Conservation (phyloP, 2,797 vertebrate species). For the Fistularia commersonii region DNA sequence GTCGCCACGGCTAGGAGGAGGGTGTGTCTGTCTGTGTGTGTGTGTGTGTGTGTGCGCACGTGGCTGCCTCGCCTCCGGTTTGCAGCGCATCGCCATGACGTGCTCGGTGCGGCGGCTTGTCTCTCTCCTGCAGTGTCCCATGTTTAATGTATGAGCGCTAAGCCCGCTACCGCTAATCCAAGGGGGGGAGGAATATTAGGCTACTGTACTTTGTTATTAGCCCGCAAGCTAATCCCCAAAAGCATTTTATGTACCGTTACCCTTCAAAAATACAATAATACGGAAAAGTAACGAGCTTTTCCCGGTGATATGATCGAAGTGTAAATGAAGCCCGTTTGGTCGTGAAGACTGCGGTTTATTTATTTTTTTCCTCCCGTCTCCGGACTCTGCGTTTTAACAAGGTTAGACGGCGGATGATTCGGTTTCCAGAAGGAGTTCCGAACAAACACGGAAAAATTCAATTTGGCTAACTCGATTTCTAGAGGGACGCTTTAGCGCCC, state of each 20-base stretch:
- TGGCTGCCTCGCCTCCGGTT: constrained; percentile 17
- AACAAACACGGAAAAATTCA: too few species aligned
- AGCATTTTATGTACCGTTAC: constrained; percentile 18
- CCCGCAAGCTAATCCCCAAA: constrained; percentile 44
- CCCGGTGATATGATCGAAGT: neutral
- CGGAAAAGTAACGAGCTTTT: neutral
- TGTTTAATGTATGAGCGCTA: constrained; percentile 67
- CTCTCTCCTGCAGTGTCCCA: constrained; percentile 40
- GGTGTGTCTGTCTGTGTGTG: constrained; percentile 21
- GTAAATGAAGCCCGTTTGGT: neutral
- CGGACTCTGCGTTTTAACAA: too few species aligned
- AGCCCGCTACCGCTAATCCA: constrained; percentile 54
- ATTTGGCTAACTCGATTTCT: too few species aligned
- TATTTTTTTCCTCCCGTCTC: neutral
- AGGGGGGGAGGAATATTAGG: constrained; percentile 29
- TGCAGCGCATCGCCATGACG: constrained; percentile 22
- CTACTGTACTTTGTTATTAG: constrained; percentile 34
- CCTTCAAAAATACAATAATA: constrained; percentile 7
- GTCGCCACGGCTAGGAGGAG: constrained; percentile 13
- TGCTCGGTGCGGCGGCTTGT: constrained; percentile 29
- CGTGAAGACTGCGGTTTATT: neutral
- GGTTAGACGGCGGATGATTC: too few species aligned
- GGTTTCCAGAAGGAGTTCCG: too few species aligned
- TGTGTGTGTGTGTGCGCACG: constrained; percentile 1
- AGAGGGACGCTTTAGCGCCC: too few species aligned